Conservation (phyloP, 2,888 invertebrate genomes). For the Hanleya hanleyi region DNA sequence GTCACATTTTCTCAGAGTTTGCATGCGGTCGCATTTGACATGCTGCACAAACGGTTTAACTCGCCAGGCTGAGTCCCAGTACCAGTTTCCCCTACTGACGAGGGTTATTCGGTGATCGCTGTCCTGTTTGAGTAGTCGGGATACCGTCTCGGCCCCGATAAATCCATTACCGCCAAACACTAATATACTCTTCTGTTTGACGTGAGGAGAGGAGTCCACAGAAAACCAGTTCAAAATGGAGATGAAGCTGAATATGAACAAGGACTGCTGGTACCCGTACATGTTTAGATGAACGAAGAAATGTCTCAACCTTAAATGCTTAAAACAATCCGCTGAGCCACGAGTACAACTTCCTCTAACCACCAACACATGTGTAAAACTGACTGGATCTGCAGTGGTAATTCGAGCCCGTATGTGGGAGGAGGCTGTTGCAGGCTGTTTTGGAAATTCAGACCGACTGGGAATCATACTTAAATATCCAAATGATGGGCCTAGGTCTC, state of each 20-base stretch:
- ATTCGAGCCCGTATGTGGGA: too few species aligned
- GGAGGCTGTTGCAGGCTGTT: too few species aligned
- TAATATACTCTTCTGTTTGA: conserved; percentile 38
- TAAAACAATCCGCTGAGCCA: too few species aligned
- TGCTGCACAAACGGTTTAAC: conserved; percentile 61
- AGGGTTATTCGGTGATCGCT: conserved; percentile 62
- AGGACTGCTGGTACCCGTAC: too few species aligned
- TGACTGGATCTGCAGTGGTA: too few species aligned
- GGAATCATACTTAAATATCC: too few species aligned
- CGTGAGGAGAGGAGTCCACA: background rate
- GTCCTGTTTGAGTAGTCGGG: conserved; percentile 58
- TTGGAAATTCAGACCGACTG: too few species aligned
- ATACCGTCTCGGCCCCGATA: conserved; percentile 72
- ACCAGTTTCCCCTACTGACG: conserved; percentile 74
- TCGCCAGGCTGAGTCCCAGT: conserved; percentile 71
- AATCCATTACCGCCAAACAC: conserved; percentile 76
- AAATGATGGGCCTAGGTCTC: too few species aligned
- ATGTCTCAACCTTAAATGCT: too few species aligned
- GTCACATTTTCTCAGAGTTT: conserved; percentile 43
- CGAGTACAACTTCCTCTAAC: conserved; percentile 2
- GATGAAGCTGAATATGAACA: too few species aligned
- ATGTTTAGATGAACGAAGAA: too few species aligned
- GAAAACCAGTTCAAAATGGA: too few species aligned
- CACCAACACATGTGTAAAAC: background rate
- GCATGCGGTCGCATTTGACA: conserved; percentile 71